Evolutionary conservation across 2,113 vertebrate species (phyloP).

Genomic region (Ursus arctos): DNA sequence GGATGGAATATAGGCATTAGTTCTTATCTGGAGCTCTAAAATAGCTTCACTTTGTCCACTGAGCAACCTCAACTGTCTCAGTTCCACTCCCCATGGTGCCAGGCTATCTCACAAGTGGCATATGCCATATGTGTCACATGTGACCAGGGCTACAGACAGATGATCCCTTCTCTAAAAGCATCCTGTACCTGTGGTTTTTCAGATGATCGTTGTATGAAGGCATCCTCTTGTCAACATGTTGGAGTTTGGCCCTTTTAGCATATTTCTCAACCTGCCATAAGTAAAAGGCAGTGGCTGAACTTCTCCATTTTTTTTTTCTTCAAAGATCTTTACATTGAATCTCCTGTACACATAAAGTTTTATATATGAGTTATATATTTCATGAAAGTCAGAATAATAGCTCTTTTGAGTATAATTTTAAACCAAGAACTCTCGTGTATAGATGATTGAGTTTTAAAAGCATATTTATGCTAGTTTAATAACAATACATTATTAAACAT

Average conservation of each 20-base stretch:
- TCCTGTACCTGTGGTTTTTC: neutral
- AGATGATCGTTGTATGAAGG: neutral
- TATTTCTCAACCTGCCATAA: neutral
- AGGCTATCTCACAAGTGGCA: neutral
- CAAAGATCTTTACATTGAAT: neutral
- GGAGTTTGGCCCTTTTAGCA: neutral
- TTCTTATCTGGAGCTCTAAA: neutral
- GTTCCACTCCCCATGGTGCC: neutral
- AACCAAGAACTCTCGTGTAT: neutral
- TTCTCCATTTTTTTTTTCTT: neutral
- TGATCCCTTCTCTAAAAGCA: neutral
- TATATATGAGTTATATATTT: neutral
- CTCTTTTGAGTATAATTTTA: conserved; percentile 43
- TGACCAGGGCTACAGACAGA: neutral
- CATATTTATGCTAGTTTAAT: conserved; percentile 35
- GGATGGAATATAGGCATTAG: neutral
- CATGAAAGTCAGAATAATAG: neutral
- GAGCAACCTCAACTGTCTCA: neutral
- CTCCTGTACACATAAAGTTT: neutral
- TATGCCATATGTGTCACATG: no score
- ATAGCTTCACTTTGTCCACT: neutral
- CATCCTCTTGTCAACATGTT: neutral
- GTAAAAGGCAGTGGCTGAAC: neutral
- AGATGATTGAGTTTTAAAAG: conserved; percentile 66
- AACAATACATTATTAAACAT: conserved; percentile 11